Evolutionary conservation across 2,888 invertebrate species (phyloP), one percentile per base, ranked within the genome.

Genomic region (Pollenia angustigena): DNA sequence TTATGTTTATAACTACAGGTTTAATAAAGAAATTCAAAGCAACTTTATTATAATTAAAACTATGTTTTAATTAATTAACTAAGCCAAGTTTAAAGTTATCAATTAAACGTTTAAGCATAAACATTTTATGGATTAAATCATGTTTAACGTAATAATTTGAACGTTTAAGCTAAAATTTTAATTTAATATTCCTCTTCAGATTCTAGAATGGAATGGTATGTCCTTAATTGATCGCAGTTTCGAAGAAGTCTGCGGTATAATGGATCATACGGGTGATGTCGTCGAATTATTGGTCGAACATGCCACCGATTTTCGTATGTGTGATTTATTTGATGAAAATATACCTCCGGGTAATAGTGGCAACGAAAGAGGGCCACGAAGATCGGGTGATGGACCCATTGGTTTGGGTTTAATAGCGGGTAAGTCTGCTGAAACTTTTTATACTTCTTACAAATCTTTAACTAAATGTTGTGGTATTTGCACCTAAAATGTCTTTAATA

Each of bases 181-280:
- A 58, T 2, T 32, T 12, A 6, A 44, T 40, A 32, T 48, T 50
- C 16, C 42, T 32, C 54, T 44, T 40, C 81, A 96, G 96, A 97
- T 99, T 78, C 94, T 98, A 87, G 98, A 98, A 93, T 98, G 98
- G 98, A 96, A 97, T 88, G 97, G 98, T 0, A 96, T 98, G 85
- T 96, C 97, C 0, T 94, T 99, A 85, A 96, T 97, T 69, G 98
- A 98, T 94, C 96, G 97, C 89, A 98, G 97, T 89, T 98, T 98
- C 92, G 98, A 99, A 93, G 98, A 98, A 93, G 97, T 98, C 54
- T 96, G 97, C 92, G 96, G 97, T 83, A 97, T 98, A 89, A 96
- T 98, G 95, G 98, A 98, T 93, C 95, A 96, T 82, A 96, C 97
- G 50, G 97, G 97, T 2, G 98, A 98, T 92, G 95, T 96, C 85